These are phyloP conservation scores for Malaclemys terrapin DNA, from an alignment of 2,113 vertebrate species.

Conservation along the genomic window DNA sequence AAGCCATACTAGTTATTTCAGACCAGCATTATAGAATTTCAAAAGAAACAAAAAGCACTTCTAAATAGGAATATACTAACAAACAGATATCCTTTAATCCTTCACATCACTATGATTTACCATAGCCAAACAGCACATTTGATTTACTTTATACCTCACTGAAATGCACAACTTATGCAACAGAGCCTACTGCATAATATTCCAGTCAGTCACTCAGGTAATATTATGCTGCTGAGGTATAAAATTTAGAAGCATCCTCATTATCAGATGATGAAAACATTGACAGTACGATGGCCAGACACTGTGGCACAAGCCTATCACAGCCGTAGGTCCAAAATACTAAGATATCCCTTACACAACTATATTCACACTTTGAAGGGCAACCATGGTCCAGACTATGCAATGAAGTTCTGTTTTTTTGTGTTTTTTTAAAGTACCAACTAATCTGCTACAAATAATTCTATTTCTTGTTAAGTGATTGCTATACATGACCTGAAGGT, in stretches of 20 bases:
- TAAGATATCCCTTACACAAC: not conserved
- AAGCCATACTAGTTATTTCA: not conserved
- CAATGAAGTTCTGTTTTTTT: not conserved
- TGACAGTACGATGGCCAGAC: not conserved
- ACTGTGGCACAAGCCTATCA: not conserved
- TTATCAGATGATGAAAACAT: not conserved
- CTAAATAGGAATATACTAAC: conserved; percentile 4
- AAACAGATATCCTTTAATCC: not conserved
- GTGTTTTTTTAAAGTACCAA: not conserved
- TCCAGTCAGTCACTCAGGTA: not conserved
- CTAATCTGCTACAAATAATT: not conserved
- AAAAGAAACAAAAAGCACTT: conserved; percentile 9
- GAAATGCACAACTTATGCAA: not conserved
- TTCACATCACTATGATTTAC: not conserved
- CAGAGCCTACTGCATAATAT: not conserved
- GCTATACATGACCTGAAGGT: not conserved
- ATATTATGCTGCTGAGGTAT: not conserved
- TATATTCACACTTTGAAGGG: not conserved
- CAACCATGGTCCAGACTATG: not conserved
- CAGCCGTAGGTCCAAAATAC: not conserved
- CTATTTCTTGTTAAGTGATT: not conserved
- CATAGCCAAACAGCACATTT: conserved; percentile 1
- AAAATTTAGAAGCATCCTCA: not conserved
- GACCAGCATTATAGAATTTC: conserved; percentile 2
- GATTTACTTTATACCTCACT: not conserved